Conservation (phyloP, 2,888 invertebrate species). For the Scaptodrosophila latifasciaeformis region DNA sequence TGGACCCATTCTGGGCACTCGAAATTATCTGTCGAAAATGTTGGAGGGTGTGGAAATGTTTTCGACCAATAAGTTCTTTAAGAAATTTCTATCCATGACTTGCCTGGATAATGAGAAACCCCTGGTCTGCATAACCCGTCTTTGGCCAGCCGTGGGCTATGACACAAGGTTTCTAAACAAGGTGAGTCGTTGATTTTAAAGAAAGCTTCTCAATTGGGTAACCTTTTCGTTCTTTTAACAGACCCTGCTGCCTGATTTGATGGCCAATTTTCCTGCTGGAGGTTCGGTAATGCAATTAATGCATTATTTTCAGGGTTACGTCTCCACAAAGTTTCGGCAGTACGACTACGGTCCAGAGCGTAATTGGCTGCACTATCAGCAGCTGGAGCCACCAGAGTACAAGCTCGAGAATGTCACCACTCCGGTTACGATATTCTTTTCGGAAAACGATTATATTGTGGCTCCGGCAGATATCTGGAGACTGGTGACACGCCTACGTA, state of each 20-base stretch:
- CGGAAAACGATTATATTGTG: constrained; percentile 72
- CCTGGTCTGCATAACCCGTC: constrained; percentile 66
- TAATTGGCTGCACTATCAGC: constrained; percentile 67
- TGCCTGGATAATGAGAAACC: constrained; percentile 70
- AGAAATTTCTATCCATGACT: constrained; percentile 70
- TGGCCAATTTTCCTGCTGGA: constrained; percentile 72
- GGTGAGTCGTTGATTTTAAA: constrained; percentile 25
- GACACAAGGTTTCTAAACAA: constrained; percentile 70
- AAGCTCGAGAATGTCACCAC: constrained; percentile 62
- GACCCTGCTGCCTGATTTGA: constrained; percentile 69
- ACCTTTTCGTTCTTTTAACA: constrained; percentile 17
- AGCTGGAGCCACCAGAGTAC: constrained; percentile 71
- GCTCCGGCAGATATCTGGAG: constrained; percentile 71
- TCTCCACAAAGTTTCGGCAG: constrained; percentile 71
- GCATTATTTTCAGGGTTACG: constrained; percentile 73
- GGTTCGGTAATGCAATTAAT: constrained; percentile 73
- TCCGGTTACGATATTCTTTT: constrained; percentile 70
- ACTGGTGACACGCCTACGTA: constrained; percentile 61
- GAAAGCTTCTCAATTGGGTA: not conserved
- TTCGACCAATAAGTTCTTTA: constrained; percentile 72
- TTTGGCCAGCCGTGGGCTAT: constrained; percentile 73
- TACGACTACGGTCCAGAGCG: constrained; percentile 71
- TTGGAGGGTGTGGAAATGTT: constrained; percentile 72
- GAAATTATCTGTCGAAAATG: constrained; percentile 70
- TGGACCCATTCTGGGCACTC: constrained; percentile 77